Percentiles rank a stretch among this genome's conserved stretches.
Evolutionary conservation across 2,888 invertebrate genomes (phyloP).

Genomic region (Aspidapion aeneum): DNA sequence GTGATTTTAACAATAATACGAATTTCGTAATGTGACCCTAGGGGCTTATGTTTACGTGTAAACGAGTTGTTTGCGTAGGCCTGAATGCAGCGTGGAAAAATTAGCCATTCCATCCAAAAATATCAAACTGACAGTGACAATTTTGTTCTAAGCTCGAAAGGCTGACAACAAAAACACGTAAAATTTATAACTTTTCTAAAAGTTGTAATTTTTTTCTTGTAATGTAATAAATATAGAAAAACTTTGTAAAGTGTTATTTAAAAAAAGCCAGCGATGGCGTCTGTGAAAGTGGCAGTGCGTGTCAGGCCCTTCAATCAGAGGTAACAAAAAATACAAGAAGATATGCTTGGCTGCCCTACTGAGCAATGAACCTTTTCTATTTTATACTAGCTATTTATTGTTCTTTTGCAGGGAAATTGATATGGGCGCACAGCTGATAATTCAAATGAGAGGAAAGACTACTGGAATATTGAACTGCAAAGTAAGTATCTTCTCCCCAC

Average conservation of each 20-base stretch:
- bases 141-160: no score
- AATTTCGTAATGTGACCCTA: no score
- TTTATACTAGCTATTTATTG: constrained; percentile 20
- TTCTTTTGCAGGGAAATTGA: constrained; percentile 71
- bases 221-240: neutral
- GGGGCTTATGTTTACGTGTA: no score
- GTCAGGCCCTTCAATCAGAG: constrained; percentile 88
- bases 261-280: constrained; percentile 64
- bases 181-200: neutral
- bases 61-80: no score
- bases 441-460: constrained; percentile 82
- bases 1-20: no score
- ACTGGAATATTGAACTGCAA: constrained; percentile 74
- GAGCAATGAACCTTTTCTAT: constrained; percentile 36
- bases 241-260: neutral
- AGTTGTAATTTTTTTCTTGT: neutral
- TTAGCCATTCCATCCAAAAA: no score
- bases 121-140: no score
- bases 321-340: constrained; percentile 52
- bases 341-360: constrained; percentile 32
- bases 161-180: neutral
- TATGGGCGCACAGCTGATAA: constrained; percentile 77
- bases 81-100: no score
- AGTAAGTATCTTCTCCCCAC: constrained; percentile 46
- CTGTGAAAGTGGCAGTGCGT: constrained; percentile 88